These are phyloP conservation scores for Osmerus eperlanus DNA, from an alignment of 2,113 vertebrate genomes.

Conservation along the genomic window DNA sequence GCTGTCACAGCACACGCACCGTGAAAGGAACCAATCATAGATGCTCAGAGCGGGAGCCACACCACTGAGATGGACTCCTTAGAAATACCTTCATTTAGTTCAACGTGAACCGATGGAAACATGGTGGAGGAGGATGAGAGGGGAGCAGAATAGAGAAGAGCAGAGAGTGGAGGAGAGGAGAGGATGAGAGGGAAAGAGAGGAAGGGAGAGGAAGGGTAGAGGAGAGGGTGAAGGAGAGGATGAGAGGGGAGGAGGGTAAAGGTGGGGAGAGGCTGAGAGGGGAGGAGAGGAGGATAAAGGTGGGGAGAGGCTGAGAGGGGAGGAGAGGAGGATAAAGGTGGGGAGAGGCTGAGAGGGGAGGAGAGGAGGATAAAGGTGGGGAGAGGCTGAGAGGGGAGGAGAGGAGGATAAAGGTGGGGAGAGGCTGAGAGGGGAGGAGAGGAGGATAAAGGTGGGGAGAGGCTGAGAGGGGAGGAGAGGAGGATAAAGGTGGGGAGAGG, in stretches of 20 bases:
- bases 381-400: not conserved
- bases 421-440: not conserved
- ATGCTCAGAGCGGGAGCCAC: not conserved
- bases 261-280: not conserved
- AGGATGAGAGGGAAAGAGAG: too few relatives aligned
- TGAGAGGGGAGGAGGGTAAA: not conserved
- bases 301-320: not conserved
- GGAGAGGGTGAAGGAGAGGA: slow-evolving; percentile 35
- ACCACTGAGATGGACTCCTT: not conserved
- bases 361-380: not conserved
- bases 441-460: not conserved
- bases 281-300: not conserved
- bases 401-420: too few relatives aligned
- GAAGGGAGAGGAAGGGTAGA: too few relatives aligned
- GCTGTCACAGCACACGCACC: too few relatives aligned
- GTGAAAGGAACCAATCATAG: not conserved
- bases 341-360: slow-evolving; percentile 19
- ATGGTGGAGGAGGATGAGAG: not conserved
- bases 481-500: too few relatives aligned
- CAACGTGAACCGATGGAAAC: not conserved
- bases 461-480: not conserved
- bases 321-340: too few relatives aligned
- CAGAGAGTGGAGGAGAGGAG: slow-evolving; percentile 38
- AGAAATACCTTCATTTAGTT: too few relatives aligned
- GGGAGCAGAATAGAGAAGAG: not conserved